Base-by-base conservation (phyloP, 2,888 invertebrate species). In the Drosophila longiperda region DNA sequence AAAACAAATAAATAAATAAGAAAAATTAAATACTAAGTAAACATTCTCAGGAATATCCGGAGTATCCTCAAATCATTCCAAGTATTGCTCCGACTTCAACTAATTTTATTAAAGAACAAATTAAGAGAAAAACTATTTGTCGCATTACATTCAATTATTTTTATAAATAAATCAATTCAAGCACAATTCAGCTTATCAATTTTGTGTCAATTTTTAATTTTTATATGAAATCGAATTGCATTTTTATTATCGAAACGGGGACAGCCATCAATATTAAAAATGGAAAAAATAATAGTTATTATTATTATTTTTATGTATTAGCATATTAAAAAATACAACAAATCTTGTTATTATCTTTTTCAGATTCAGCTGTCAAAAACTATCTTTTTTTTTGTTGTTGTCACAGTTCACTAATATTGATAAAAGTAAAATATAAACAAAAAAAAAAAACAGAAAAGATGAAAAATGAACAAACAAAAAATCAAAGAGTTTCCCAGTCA, bases 381-480 rank as follows among this genome's bases (percentile, higher is more conserved):
- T 29, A 5, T 29, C 75, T 69, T 87, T 73, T 64, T 73, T 75
- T 89, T 26, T 26, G 1, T 23, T 23, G 23, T 26, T 26, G 87
- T 83, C 79, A 81, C 32, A 54, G 60, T 66, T 66, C 70, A 74
- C 12, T 20, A 61, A 74, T 78, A 68, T 50, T 66, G 36, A 40
- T 58, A 45, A 20, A 59, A 29, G 29, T 33, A 45, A 36, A 26
- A 15, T 5, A 3, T 6, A 11, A 36, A 45, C 4, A 0, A 9
- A 12, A 12, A 12, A 3, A 2, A 11, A 11, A 38, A 32, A 4
- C 26, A 23, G 38, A 26, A 11, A 50, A 29, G 23, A 50, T 12
- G 38, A 45, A 50, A 38, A 32, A 54, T 29, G 17, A 7, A 36
- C 3, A 34, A 6, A 11, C 8, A 17, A 42, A 12, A 50, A 11